phyloP scores from a whole-genome alignment of 2,888 invertebrate genomes.

The Crematogaster levior region DNA sequence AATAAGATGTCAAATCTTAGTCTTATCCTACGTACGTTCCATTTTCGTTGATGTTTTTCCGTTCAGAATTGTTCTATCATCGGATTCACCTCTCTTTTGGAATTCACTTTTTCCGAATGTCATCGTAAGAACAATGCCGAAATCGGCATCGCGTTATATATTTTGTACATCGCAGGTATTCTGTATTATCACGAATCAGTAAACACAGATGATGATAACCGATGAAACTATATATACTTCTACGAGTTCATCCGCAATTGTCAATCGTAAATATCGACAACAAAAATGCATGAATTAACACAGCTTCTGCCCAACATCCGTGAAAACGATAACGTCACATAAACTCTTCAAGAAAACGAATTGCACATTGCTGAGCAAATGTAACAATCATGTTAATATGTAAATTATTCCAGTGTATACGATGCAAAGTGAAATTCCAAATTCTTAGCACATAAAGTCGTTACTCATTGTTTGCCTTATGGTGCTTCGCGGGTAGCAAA shows the following conservation, averaged over 20 bases:
- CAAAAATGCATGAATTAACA: not conserved
- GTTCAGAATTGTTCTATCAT: not conserved
- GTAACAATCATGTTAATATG: too few relatives aligned
- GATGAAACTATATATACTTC: not conserved
- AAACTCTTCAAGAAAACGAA: not conserved
- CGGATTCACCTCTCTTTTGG: not conserved
- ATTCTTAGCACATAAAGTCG: not conserved
- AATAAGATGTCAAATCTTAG: not conserved
- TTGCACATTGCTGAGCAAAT: not conserved
- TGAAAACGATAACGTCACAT: not conserved
- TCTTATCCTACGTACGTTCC: slow-evolving; percentile 1
- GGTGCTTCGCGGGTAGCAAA: not conserved
- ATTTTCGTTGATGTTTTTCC: not conserved
- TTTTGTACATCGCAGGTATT: not conserved
- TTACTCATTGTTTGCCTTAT: slow-evolving; percentile 17
- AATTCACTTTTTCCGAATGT: not conserved
- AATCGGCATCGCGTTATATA: not conserved
- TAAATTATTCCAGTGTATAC: slow-evolving; percentile 7
- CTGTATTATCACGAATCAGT: not conserved
- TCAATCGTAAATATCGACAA: not conserved
- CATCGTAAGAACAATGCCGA: not conserved
- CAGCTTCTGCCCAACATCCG: not conserved
- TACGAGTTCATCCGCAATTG: not conserved
- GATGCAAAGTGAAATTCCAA: slow-evolving; percentile 23
- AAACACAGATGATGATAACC: slow-evolving; percentile 9